These are phyloP conservation scores for Sphenodon punctatus DNA, from an alignment of 2,797 vertebrate species.

Conservation along the genomic window DNA sequence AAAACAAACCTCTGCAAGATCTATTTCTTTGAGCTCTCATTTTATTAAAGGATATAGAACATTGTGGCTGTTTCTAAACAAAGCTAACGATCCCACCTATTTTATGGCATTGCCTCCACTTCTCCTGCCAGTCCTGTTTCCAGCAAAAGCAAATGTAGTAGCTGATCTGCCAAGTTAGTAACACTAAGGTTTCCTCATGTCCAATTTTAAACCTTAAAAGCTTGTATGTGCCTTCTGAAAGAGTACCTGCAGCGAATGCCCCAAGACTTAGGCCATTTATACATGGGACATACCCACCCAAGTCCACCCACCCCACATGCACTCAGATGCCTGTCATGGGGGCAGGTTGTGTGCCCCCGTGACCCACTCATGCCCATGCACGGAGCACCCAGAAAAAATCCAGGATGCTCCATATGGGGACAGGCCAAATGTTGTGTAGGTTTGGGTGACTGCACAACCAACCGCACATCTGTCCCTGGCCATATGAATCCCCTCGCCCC, in stretches of 20 bases:
- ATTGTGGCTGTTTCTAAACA: background rate
- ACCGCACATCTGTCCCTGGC: no score
- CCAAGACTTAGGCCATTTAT: no score
- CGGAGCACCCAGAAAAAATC: no score
- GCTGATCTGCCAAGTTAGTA: background rate
- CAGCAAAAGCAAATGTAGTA: background rate
- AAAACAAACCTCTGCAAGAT: background rate
- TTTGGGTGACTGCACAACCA: no score
- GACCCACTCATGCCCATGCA: no score
- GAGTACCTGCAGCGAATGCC: background rate
- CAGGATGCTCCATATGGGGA: no score
- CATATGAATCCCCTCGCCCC: no score
- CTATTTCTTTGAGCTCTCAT: background rate
- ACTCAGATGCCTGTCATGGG: no score
- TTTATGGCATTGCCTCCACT: background rate
- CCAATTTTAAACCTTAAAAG: background rate
- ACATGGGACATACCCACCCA: no score
- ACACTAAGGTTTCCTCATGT: background rate
- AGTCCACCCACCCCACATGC: no score
- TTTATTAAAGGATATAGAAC: background rate
- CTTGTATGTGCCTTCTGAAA: background rate
- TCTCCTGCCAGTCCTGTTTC: background rate
- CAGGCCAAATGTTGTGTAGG: no score
- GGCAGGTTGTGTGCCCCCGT: no score
- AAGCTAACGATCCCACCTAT: background rate